Evolutionary conservation across 2,888 invertebrate genomes (phyloP).

Genomic region (Octonoba sinensis): DNA sequence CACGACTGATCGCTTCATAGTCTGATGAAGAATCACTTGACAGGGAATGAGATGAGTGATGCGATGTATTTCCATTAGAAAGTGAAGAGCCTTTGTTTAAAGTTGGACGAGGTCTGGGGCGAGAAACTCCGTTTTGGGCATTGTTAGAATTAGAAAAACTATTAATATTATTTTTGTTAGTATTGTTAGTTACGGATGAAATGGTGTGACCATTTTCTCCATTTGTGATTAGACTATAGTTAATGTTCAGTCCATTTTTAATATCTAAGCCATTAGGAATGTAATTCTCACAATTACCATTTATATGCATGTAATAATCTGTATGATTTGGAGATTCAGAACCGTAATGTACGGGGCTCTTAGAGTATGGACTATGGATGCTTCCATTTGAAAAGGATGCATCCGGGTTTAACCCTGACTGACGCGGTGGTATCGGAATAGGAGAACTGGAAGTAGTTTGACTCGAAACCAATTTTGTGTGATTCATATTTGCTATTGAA

Average conservation of each 20-base stretch:
- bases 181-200: slow-evolving; percentile 5
- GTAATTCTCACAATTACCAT: slow-evolving; percentile 26
- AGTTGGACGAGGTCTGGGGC: slow-evolving; percentile 54
- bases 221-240: slow-evolving; percentile 12
- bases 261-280: slow-evolving; percentile 34
- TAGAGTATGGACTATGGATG: slow-evolving; percentile 48
- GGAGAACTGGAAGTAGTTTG: slow-evolving; percentile 49
- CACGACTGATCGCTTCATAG: slow-evolving; percentile 53
- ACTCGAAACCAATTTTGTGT: slow-evolving; percentile 1
- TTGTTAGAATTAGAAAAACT: slow-evolving; percentile 3
- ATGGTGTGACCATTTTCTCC: slow-evolving; percentile 28
- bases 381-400: slow-evolving; percentile 48
- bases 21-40: slow-evolving; percentile 53
- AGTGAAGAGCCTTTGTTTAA: slow-evolving; percentile 41
- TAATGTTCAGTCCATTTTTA: slow-evolving; percentile 24
- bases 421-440: slow-evolving; percentile 52
- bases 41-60: slow-evolving; percentile 41
- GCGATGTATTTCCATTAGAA: slow-evolving; percentile 26
- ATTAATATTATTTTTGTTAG: slow-evolving; percentile 16
- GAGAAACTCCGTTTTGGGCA: slow-evolving; percentile 45
- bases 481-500: slow-evolving; percentile 17
- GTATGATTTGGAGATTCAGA: slow-evolving; percentile 46
- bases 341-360: slow-evolving; percentile 33
- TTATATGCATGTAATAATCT: slow-evolving; percentile 38
- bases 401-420: slow-evolving; percentile 21